Base-by-base conservation (phyloP, 1,140 invertebrate species). In the Bombus pyrosoma region DNA sequence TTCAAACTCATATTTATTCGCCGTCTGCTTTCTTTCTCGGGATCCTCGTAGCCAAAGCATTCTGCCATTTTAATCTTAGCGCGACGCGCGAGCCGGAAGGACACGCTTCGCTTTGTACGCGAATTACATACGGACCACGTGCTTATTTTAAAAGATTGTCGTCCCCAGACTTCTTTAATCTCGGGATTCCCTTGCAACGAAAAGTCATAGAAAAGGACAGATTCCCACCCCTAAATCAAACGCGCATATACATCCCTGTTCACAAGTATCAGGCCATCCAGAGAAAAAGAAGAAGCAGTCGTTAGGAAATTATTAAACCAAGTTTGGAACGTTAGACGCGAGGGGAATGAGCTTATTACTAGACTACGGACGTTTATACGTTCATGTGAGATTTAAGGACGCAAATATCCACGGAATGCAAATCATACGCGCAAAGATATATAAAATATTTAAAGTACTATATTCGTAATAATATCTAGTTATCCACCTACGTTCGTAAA, bases 141-240 rank as follows among this genome's bases (percentile, higher is more conserved):
- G 82, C 80, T 90, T 90, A 87, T 90, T 90, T 90, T 90, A 87
- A 90, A 90, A 90, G 86, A 90, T 87, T 90, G 86, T 90, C 88
- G 80, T 59, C 72, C 64, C 53, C 85, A 90, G 82, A 81, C 86
- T 76, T 87, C 89, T 90, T 90, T 90, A 90, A 90, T 90, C 89
- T 90, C 86, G 72, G 57, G 83, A 47, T 25, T 71, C 32, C 62
- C 32, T 22, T n/a, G 34, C 64, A 41, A 1, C 18, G 25, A n/a
- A 25, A 22, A 53, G 6, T 53, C 47, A 22, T 22, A 53, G 34
- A 71, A 6, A 39, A 22, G 6, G 1, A 69, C 3, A 5, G 25
- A 28, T 13, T 13, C 13, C 1, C 0, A 32, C 8, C 5, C 5
- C n/a, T 34, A 32, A 66, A 66, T 66, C 15, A 22, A 68, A 68